Evolutionary conservation across 2,888 invertebrate species (phyloP), one percentile per base, ranked within the genome.

Genomic region (Agrypnus murinus): DNA sequence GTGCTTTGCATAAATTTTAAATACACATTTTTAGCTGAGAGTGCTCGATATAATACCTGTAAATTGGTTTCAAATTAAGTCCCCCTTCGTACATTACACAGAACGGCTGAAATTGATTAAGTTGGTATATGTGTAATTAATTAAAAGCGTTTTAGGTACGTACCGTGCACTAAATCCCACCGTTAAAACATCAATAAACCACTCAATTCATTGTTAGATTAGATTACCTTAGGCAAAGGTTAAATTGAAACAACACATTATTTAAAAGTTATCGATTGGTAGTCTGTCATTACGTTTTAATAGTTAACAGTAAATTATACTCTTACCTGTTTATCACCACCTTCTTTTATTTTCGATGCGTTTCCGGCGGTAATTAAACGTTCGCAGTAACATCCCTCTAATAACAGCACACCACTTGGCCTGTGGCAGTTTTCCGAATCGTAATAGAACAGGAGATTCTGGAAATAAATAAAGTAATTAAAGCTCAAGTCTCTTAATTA

Each of bases 401-500:
- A 87, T 75, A 96, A 87, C 17, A 96, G 89, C 14, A 96, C 92
- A 0, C 96, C 96, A 0, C 94, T 93, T 0, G 96, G 96, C 34
- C 93, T 88, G 15, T 89, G 88, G 78, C 92, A 92, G 80, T 90
- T 89, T 81, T 96, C 96, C 60, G 92, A 93, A 82, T 97, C 96
- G 86, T 95, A 96, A 88, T 96, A 96, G 86, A 96, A 96, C 77
- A 97, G 86, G 80, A 96, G 86, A 86, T 97, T 97, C 94, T 96
- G 90, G 38, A 89, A 91, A 72, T 86, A 81, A 82, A 79, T 86
- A 12, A 17, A 25, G 25, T 25, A 25, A 2, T 25, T 25, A 25
- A 25, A 3, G 5, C 25, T 25, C n/a, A n/a, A n/a, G n/a, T n/a
- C n/a, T n/a, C n/a, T n/a, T n/a, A n/a, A n/a, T n/a, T n/a, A n/a